Evolutionary conservation across 2,888 invertebrate species (phyloP).

Genomic region (Eupelmus urozonus): DNA sequence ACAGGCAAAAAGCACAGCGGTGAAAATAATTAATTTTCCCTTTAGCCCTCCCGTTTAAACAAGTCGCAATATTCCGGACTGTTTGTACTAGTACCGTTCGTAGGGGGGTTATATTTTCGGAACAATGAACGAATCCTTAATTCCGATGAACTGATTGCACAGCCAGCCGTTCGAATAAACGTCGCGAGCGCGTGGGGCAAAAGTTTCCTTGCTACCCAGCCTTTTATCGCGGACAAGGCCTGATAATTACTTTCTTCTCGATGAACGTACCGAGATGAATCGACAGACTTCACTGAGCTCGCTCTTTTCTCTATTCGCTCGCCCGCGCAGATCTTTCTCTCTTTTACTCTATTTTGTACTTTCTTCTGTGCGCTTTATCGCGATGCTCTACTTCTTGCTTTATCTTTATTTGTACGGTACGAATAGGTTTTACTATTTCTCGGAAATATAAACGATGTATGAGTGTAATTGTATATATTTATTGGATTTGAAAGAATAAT

Average conservation of each 20-base stretch:
- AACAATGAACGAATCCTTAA: constrained; percentile 66
- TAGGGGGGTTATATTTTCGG: constrained; percentile 68
- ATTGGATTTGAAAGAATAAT: too few relatives aligned
- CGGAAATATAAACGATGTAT: too few relatives aligned
- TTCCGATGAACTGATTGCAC: constrained; percentile 59
- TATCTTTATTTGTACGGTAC: too few relatives aligned
- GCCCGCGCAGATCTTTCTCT: neutral
- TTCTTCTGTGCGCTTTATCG: neutral
- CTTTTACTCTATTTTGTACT: neutral
- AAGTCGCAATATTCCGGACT: constrained; percentile 64
- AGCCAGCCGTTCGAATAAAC: constrained; percentile 56
- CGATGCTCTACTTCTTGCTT: too few relatives aligned
- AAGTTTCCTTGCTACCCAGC: constrained; percentile 60
- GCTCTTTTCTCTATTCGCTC: neutral
- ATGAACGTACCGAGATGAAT: constrained; percentile 56
- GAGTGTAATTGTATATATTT: too few relatives aligned
- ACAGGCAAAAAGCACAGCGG: neutral
- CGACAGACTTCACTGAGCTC: neutral
- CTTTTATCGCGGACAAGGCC: constrained; percentile 61
- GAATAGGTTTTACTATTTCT: too few relatives aligned
- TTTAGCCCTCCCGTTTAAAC: constrained; percentile 65
- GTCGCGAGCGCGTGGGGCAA: constrained; percentile 22
- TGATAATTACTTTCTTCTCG: constrained; percentile 68
- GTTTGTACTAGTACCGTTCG: constrained; percentile 66
- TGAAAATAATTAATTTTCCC: constrained; percentile 20